phyloP scores from a whole-genome alignment of 2,113 vertebrate genomes.

The Asarcornis scutulata region DNA sequence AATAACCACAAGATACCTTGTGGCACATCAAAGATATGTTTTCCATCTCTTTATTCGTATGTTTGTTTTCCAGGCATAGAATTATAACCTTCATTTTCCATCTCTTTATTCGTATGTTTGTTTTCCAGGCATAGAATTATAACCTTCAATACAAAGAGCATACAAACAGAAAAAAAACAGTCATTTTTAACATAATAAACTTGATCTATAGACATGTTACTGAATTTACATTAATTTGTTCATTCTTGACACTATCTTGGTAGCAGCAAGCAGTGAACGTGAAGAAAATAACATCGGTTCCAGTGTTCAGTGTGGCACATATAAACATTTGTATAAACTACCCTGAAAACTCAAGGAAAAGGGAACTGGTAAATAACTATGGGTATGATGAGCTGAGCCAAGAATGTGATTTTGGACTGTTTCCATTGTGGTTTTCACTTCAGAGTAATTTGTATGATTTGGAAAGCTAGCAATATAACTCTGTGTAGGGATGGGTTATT shows the following conservation, averaged over 20 bases:
- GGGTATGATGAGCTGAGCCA: constrained; percentile 70
- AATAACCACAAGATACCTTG: background rate
- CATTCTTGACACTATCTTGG: constrained; percentile 15
- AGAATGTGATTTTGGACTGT: constrained; percentile 76
- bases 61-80: background rate
- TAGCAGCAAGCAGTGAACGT: constrained; percentile 25
- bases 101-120: background rate
- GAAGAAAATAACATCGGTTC: constrained; percentile 25
- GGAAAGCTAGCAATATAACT: constrained; percentile 76
- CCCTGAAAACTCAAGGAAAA: constrained; percentile 63
- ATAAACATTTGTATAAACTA: constrained; percentile 70
- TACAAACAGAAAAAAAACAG: background rate
- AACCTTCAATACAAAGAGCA: background rate
- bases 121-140: background rate
- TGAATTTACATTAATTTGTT: constrained; percentile 13
- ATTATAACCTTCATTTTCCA: background rate
- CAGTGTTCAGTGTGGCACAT: constrained; percentile 43
- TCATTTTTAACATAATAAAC: constrained; percentile 31
- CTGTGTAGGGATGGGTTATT: constrained; percentile 78
- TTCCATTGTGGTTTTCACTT: constrained; percentile 79
- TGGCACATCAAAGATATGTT: background rate
- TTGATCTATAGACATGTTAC: background rate
- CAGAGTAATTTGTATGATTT: constrained; percentile 81
- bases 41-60: background rate
- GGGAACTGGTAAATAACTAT: constrained; percentile 64